phyloP scores from a whole-genome alignment of 92 coral and sea anemone genomes.

The Umimayanthus chanpuru region DNA sequence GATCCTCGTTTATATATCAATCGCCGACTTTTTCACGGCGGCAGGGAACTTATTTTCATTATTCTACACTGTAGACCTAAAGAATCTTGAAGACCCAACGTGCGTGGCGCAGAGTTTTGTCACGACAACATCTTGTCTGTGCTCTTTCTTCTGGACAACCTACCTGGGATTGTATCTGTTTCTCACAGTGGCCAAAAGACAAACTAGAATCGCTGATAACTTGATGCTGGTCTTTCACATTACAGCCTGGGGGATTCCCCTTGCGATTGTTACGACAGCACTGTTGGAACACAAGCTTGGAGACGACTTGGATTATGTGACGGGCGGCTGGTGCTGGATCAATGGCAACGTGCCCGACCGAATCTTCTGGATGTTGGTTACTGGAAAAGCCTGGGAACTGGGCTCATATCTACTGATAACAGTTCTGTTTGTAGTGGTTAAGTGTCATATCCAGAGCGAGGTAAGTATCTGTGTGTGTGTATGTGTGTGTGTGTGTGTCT shows the following conservation, averaged over 20 bases:
- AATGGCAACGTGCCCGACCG: background rate
- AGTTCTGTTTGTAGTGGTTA: conserved; percentile 67
- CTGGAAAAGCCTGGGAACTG: conserved; percentile 96
- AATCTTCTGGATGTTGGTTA: conserved; percentile 78
- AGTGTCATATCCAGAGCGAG: conserved; percentile 76
- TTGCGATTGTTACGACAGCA: conserved; percentile 65
- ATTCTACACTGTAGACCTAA: background rate
- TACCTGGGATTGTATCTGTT: conserved; percentile 79
- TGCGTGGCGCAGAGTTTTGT: conserved; percentile 84
- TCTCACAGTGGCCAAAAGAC: conserved; percentile 63
- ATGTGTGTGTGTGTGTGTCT: background rate
- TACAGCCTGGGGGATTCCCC: conserved; percentile 84
- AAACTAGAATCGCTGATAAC: conserved; percentile 61
- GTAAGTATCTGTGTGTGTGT: conserved; percentile 49
- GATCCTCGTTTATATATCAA: conserved; percentile 87
- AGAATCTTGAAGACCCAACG: background rate
- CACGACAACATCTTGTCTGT: conserved; percentile 77
- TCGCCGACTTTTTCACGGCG: conserved; percentile 89
- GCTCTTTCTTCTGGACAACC: conserved; percentile 97
- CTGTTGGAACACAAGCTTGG: conserved; percentile 59
- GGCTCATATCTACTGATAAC: conserved; percentile 66
- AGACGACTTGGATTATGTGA: conserved; percentile 50
- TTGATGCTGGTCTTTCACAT: conserved; percentile 70
- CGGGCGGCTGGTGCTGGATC: conserved; percentile 97
- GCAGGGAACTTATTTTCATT: conserved; percentile 61